Percentiles rank a stretch among this genome's conserved stretches.
Evolutionary conservation across 2,113 vertebrate genomes (phyloP).

Genomic region (Alces alces): DNA sequence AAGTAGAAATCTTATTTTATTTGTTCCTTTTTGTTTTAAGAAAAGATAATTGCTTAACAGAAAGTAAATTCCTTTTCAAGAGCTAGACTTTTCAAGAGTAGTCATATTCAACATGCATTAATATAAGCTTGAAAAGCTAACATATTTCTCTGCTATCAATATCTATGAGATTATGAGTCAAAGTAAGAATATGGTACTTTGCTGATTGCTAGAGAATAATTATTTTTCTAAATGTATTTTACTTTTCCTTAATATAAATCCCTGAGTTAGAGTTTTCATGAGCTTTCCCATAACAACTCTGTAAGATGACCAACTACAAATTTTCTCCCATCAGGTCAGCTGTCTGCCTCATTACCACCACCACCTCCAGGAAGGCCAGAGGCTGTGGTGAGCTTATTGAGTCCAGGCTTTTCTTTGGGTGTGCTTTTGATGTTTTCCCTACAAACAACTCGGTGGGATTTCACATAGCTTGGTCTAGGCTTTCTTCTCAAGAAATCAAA

Average conservation of each 20-base stretch:
- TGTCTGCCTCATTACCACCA: conserved; percentile 56
- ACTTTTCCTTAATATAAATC: background rate
- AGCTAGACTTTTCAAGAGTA: background rate
- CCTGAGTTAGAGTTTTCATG: background rate
- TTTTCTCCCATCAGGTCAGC: conserved; percentile 67
- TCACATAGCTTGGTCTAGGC: conserved; percentile 86
- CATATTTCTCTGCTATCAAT: background rate
- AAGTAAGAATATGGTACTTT: background rate
- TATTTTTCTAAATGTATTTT: background rate
- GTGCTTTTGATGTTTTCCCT: conserved; percentile 80
- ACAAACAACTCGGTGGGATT: conserved; percentile 84
- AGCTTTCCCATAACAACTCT: background rate
- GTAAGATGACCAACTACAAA: background rate
- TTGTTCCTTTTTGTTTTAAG: background rate
- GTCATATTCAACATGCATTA: background rate
- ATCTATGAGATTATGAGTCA: background rate
- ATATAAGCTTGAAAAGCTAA: background rate
- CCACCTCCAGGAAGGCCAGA: conserved; percentile 76
- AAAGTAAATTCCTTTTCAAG: background rate
- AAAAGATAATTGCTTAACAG: background rate
- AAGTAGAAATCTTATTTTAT: background rate
- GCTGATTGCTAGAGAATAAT: conserved; percentile 9
- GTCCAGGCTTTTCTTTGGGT: conserved; percentile 83
- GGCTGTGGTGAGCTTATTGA: conserved; percentile 78
- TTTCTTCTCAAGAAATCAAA: conserved; percentile 83